These are phyloP conservation scores for Meganola albula DNA, from an alignment of 2,888 invertebrate species.

Conservation along the genomic window DNA sequence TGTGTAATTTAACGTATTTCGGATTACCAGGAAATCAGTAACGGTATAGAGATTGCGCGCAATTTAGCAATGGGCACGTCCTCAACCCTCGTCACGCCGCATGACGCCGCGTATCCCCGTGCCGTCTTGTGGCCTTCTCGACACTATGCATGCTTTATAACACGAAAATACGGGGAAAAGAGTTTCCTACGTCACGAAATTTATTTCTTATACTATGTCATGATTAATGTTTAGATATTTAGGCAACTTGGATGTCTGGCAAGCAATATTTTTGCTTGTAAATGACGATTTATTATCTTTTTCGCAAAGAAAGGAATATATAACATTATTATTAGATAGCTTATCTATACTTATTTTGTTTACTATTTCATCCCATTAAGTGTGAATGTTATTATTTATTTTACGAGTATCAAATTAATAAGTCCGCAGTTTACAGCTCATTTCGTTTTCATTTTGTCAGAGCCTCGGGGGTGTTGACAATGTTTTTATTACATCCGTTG, in stretches of 20 bases:
- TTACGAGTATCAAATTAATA: conserved; percentile 52
- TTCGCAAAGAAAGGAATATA: no score
- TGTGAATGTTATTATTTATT: conserved; percentile 45
- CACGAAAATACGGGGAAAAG: conserved; percentile 12
- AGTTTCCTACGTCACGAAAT: conserved; percentile 8
- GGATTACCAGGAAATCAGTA: conserved; percentile 33
- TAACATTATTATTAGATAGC: no score
- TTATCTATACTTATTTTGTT: no score
- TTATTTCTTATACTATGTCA: conserved; percentile 7
- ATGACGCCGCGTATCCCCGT: conserved; percentile 20
- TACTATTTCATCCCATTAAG: no score
- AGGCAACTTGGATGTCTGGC: neutral
- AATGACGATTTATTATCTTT: neutral
- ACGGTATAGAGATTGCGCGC: conserved; percentile 31
- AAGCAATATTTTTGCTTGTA: neutral
- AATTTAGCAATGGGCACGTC: conserved; percentile 39
- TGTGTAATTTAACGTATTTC: conserved; percentile 12
- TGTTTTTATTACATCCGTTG: conserved; percentile 36
- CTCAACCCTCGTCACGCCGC: conserved; percentile 44
- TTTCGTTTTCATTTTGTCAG: conserved; percentile 42
- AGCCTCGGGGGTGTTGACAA: conserved; percentile 34
- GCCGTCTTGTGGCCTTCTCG: conserved; percentile 15
- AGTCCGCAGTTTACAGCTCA: conserved; percentile 44
- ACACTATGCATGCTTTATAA: conserved; percentile 10
- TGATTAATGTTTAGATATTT: conserved; percentile 11